phyloP scores from a whole-genome alignment of 2,113 vertebrate species.

The Axis porcinus region DNA sequence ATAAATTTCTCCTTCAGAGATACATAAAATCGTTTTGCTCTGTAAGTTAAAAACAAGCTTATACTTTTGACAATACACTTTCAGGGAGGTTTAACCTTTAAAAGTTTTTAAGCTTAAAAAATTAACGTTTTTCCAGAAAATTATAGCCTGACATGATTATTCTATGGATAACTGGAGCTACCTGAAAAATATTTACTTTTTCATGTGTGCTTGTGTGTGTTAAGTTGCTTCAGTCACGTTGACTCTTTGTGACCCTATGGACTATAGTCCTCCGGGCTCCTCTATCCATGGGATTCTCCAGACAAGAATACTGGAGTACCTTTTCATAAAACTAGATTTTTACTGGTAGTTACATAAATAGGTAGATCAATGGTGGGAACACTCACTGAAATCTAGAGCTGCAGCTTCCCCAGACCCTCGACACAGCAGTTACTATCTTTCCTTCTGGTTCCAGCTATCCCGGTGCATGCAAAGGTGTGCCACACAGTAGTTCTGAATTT shows the following conservation, averaged over 20 bases:
- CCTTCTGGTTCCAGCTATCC: background rate
- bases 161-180: background rate
- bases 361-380: background rate
- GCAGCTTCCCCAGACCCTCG: background rate
- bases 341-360: background rate
- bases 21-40: background rate
- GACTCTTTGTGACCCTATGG: background rate
- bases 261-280: background rate
- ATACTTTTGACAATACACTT: background rate
- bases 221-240: background rate
- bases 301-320: background rate
- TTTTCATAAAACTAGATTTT: background rate
- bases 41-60: background rate
- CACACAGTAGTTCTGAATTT: background rate
- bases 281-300: background rate
- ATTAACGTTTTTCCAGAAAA: background rate
- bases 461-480: background rate
- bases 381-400: background rate
- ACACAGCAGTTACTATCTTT: background rate
- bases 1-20: background rate
- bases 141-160: background rate
- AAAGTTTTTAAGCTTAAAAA: constrained; percentile 1
- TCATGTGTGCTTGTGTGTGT: background rate
- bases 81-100: background rate
- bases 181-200: background rate